phyloP scores from a whole-genome alignment of 2,113 vertebrate genomes.

The Castor canadensis region DNA sequence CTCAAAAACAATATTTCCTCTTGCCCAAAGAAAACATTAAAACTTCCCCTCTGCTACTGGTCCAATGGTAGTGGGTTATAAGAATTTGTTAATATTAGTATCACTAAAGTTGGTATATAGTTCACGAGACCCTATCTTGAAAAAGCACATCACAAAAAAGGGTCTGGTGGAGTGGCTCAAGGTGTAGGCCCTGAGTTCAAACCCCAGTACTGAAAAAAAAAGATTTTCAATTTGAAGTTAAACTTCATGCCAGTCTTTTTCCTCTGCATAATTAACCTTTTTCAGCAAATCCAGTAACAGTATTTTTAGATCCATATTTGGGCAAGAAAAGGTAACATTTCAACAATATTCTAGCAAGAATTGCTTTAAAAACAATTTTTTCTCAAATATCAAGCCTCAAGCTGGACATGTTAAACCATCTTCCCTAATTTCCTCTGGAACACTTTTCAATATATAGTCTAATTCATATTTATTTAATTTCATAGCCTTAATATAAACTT shows the following conservation, averaged over 20 bases:
- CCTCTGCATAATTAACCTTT: not conserved
- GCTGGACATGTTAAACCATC: not conserved
- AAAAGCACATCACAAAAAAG: too few species aligned
- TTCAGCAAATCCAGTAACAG: not conserved
- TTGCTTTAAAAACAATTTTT: conserved; percentile 29
- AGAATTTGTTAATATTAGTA: too few species aligned
- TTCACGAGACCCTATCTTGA: too few species aligned
- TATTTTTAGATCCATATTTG: conserved; percentile 1
- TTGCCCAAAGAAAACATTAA: conserved; percentile 24
- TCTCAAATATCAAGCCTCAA: conserved; percentile 43
- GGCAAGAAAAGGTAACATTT: conserved; percentile 29
- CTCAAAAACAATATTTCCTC: conserved; percentile 12
- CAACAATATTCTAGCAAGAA: conserved; percentile 1
- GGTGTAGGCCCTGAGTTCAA: not conserved
- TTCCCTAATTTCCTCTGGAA: conserved; percentile 16
- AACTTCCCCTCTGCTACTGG: not conserved
- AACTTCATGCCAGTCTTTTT: not conserved
- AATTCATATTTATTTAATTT: conserved; percentile 5
- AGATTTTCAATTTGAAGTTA: conserved; percentile 35
- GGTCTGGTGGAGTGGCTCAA: too few species aligned
- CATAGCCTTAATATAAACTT: conserved; percentile 33
- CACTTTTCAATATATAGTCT: not conserved
- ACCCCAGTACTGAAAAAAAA: not conserved
- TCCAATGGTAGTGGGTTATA: too few species aligned
- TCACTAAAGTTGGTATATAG: too few species aligned